A percentile compares a stretch with the other conserved stretches of the same genome.
These are phyloP conservation scores for Montipora capitata DNA, from an alignment of 92 coral and sea anemone species.

Conservation along the genomic window DNA sequence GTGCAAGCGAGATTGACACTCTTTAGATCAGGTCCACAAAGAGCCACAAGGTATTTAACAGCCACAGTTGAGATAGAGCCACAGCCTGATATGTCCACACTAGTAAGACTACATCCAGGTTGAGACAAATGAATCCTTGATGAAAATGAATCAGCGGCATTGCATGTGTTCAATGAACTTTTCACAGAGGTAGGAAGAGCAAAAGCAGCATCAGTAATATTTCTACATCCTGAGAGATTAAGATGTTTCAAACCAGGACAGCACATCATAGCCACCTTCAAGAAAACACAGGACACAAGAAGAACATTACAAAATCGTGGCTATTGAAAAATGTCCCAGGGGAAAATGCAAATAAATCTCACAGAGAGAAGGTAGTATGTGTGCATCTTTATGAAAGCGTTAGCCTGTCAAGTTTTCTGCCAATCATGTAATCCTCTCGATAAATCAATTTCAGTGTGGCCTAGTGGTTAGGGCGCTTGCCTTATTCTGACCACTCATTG, in stretches of 20 bases:
- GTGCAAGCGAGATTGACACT: constrained; percentile 84
- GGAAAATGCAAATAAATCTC: too few species aligned
- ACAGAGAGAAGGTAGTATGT: too few species aligned
- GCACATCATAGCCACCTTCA: constrained; percentile 84
- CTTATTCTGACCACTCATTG: too few species aligned
- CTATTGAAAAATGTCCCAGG: too few species aligned
- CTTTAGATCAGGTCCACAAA: constrained; percentile 82
- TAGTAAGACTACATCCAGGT: constrained; percentile 77
- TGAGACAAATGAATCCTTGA: constrained; percentile 35
- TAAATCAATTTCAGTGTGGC: too few species aligned
- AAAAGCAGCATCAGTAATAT: constrained; percentile 87
- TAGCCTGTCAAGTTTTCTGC: too few species aligned
- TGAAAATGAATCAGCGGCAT: constrained; percentile 36
- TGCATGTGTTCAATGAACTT: constrained; percentile 9
- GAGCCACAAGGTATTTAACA: constrained; percentile 62
- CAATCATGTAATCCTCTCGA: too few species aligned
- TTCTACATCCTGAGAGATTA: constrained; percentile 86
- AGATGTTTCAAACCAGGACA: constrained; percentile 83
- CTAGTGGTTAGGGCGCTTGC: too few species aligned
- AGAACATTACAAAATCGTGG: too few species aligned
- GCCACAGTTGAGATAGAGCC: constrained; percentile 76
- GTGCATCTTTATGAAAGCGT: too few species aligned
- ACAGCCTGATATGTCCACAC: constrained; percentile 91
- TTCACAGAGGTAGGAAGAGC: not conserved
- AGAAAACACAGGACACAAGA: not conserved